Conservation (phyloP, 2,113 vertebrate genomes). For the Nothocercus nigrocapillus region DNA sequence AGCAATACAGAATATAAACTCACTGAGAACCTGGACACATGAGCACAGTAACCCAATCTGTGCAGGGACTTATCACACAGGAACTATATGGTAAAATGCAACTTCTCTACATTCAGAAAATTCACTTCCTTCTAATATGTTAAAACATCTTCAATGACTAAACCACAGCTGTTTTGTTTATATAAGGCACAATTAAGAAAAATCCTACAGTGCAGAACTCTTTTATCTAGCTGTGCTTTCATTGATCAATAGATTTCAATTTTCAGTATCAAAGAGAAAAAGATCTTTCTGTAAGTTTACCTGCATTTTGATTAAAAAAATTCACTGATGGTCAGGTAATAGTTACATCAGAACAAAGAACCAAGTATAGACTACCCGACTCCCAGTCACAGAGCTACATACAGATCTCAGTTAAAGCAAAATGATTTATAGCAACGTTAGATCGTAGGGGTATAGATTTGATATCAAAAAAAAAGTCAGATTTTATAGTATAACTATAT, state of each 20-base stretch:
- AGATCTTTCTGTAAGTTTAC: neutral
- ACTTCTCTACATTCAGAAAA: neutral
- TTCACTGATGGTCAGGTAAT: neutral
- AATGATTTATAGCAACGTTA: no score
- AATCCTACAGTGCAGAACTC: neutral
- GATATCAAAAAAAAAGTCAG: neutral
- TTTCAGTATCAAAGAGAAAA: neutral
- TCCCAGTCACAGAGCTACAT: neutral
- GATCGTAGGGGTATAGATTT: neutral
- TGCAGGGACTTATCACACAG: neutral
- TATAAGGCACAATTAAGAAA: neutral
- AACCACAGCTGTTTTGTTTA: neutral
- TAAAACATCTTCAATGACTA: neutral
- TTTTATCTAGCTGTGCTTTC: neutral
- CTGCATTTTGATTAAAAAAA: neutral
- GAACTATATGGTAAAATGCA: neutral
- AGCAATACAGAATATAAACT: neutral
- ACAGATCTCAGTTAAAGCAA: neutral
- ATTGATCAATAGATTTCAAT: neutral
- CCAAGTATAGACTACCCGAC: neutral
- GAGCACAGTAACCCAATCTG: neutral
- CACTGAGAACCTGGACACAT: neutral
- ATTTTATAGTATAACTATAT: neutral
- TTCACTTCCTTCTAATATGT: neutral
- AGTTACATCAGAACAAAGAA: neutral